Evolutionary conservation across 2,888 invertebrate genomes (phyloP).

Genomic region (Standfussiana lucernea): DNA sequence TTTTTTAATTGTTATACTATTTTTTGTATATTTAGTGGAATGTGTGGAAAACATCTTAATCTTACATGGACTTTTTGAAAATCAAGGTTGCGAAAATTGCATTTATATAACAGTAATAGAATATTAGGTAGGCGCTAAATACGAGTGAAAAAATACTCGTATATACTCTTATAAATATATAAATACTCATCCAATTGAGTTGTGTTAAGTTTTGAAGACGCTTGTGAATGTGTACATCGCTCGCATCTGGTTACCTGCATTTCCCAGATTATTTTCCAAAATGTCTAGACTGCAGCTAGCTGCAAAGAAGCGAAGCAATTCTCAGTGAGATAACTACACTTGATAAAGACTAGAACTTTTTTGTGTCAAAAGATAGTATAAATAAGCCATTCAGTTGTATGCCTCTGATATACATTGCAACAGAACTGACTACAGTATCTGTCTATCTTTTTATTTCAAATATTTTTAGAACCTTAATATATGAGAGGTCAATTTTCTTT

Average conservation of each 20-base stretch:
- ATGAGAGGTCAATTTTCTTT: neutral
- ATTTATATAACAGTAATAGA: rapidly evolving
- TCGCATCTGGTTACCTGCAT: neutral
- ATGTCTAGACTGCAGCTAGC: neutral
- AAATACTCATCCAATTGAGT: neutral
- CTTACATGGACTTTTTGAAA: neutral
- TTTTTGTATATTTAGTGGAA: neutral
- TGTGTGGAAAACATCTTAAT: neutral
- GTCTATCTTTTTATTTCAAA: neutral
- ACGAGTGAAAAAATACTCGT: neutral
- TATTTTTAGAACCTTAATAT: neutral
- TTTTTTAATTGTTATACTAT: neutral
- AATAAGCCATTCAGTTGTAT: neutral
- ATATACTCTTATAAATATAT: too few species aligned
- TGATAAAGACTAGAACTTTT: neutral
- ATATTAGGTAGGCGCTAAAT: neutral
- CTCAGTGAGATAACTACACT: neutral
- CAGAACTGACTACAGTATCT: neutral
- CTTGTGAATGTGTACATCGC: neutral
- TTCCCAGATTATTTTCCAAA: neutral
- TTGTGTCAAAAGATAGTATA: neutral
- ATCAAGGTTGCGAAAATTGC: neutral
- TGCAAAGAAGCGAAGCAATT: neutral
- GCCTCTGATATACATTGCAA: neutral
- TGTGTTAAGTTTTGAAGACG: neutral